phyloP scores from a whole-genome alignment of 2,113 vertebrate species.

The Cranoglanis bouderius region DNA sequence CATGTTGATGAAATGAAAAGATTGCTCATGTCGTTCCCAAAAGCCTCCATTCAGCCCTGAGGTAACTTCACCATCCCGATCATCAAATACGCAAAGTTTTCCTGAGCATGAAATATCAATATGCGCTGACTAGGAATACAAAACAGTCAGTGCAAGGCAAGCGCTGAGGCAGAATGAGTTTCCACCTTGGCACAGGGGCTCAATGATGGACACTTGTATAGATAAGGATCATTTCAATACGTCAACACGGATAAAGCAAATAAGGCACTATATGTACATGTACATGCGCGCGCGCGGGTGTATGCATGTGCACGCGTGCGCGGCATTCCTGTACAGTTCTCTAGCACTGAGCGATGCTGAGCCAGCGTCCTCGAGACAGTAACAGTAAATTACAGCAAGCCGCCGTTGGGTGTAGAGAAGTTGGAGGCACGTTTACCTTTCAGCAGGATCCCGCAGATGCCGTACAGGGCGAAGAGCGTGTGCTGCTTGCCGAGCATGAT shows the following conservation, averaged over 20 bases:
- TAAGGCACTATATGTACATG: background rate
- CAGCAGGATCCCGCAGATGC: slow-evolving; percentile 63
- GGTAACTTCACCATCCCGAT: background rate
- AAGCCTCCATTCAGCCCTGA: background rate
- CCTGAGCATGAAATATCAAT: background rate
- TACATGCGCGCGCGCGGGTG: background rate
- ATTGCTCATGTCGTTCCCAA: background rate
- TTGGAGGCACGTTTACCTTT: slow-evolving; percentile 58
- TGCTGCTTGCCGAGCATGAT: slow-evolving; percentile 62
- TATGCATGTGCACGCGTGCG: background rate
- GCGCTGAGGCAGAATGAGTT: background rate
- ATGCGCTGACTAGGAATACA: background rate
- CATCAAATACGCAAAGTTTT: slow-evolving; percentile 11
- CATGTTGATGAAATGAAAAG: background rate
- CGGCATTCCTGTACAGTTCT: slow-evolving; percentile 17
- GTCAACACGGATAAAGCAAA: background rate
- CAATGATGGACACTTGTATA: background rate
- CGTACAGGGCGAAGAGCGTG: slow-evolving; percentile 60
- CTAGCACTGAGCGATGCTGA: background rate
- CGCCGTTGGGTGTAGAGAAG: slow-evolving; percentile 23
- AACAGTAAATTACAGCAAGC: slow-evolving; percentile 1
- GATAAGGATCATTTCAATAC: too few species aligned
- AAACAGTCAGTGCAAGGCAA: background rate
- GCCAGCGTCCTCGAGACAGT: slow-evolving; percentile 12
- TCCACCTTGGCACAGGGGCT: background rate